A percentile compares a stretch with the other conserved stretches of the same genome.
phyloP scores from a whole-genome alignment of 2,888 invertebrate species.

The Drosophila subquinaria region DNA sequence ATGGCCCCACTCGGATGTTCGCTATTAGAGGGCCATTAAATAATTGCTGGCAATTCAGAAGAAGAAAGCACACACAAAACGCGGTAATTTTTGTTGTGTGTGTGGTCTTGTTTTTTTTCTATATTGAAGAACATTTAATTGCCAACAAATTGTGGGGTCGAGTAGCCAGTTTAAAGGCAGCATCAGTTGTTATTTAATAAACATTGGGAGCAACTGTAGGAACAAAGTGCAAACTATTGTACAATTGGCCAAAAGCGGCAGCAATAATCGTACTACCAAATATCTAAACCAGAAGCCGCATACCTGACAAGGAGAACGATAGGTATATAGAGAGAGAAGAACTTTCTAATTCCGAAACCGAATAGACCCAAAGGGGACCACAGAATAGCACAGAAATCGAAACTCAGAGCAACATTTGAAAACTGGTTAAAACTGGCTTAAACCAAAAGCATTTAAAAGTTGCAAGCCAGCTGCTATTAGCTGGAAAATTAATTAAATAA shows the following conservation, averaged over 20 bases:
- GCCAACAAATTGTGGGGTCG: slow-evolving; percentile 64
- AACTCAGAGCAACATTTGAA: slow-evolving; percentile 33
- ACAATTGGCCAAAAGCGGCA: slow-evolving; percentile 22
- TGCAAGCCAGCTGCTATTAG: slow-evolving; percentile 18
- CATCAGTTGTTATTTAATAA: slow-evolving; percentile 70
- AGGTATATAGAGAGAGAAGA: not conserved
- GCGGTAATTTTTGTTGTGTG: slow-evolving; percentile 34
- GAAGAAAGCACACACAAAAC: slow-evolving; percentile 43
- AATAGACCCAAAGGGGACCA: slow-evolving; percentile 43
- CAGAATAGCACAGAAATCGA: slow-evolving; percentile 1
- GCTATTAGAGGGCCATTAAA: slow-evolving; percentile 79
- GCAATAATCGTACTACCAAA: slow-evolving; percentile 71
- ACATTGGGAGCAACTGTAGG: slow-evolving; percentile 18
- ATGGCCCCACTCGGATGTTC: slow-evolving; percentile 77
- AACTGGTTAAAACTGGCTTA: slow-evolving; percentile 35
- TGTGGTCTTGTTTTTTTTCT: slow-evolving; percentile 42
- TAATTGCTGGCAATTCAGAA: slow-evolving; percentile 79
- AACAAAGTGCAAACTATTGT: slow-evolving; percentile 30
- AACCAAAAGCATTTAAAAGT: slow-evolving; percentile 42
- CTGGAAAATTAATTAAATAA: slow-evolving; percentile 72
- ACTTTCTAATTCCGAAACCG: slow-evolving; percentile 1
- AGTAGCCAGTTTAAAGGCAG: slow-evolving; percentile 58
- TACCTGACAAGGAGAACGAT: slow-evolving; percentile 14
- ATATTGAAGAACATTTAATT: slow-evolving; percentile 70
- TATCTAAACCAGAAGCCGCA: slow-evolving; percentile 42